These are phyloP conservation scores for Heterohyrax brucei DNA, from an alignment of 2,797 vertebrate species.

Conservation along the genomic window DNA sequence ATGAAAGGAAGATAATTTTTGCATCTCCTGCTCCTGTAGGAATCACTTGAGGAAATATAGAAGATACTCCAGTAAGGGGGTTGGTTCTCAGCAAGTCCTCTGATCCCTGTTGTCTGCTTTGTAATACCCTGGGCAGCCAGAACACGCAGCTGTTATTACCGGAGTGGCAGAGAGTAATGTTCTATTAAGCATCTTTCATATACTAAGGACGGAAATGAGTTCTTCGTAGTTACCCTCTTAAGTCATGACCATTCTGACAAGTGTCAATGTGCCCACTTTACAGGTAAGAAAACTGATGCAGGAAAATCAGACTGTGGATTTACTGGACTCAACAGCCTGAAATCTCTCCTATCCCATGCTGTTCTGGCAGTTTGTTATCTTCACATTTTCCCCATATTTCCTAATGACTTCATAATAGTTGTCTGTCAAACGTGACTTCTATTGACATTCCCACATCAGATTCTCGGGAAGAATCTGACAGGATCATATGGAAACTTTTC, in stretches of 20 bases:
- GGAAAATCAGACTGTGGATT: background rate
- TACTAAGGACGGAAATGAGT: constrained; percentile 1
- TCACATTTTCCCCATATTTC: background rate
- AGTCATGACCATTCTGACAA: background rate
- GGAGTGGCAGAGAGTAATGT: background rate
- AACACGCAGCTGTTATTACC: background rate
- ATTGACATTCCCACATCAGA: background rate
- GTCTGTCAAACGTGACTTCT: background rate
- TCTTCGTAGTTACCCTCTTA: background rate
- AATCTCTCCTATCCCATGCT: background rate
- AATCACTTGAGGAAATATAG: constrained; percentile 55
- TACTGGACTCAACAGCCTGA: background rate
- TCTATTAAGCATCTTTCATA: background rate
- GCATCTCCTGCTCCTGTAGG: constrained; percentile 57
- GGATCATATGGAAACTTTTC: background rate
- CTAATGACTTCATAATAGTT: background rate
- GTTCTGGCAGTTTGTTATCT: background rate
- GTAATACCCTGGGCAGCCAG: background rate
- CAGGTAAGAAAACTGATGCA: background rate
- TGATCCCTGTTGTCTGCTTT: background rate
- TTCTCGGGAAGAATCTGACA: background rate
- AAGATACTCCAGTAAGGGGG: background rate
- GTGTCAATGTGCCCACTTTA: background rate
- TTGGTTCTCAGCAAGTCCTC: background rate
- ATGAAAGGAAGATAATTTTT: constrained; percentile 79